Conservation (phyloP, 2,113 vertebrate genomes). For the Brachirus orientalis region DNA sequence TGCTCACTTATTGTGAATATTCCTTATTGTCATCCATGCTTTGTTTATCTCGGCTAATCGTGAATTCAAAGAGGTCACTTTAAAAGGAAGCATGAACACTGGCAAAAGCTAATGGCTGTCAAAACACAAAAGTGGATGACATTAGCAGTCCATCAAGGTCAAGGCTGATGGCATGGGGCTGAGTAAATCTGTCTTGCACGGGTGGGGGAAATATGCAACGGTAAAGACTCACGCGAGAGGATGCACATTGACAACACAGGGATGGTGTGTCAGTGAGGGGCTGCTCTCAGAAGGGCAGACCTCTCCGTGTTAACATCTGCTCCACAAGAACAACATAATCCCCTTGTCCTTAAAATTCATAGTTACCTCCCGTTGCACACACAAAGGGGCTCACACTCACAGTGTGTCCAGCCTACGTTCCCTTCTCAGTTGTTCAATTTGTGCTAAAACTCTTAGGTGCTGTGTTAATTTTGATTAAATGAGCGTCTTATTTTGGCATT, state of each 20-base stretch:
- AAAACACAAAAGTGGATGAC: slow-evolving; percentile 63
- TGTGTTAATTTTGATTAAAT: neutral
- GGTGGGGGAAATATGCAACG: slow-evolving; percentile 29
- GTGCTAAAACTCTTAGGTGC: neutral
- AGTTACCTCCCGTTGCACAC: slow-evolving; percentile 26
- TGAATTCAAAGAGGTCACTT: slow-evolving; percentile 21
- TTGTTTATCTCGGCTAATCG: slow-evolving; percentile 31
- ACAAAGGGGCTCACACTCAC: neutral
- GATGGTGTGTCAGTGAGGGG: slow-evolving; percentile 58
- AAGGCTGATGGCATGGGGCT: slow-evolving; percentile 39
- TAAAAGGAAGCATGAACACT: slow-evolving; percentile 28
- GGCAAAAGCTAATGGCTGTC: slow-evolving; percentile 44
- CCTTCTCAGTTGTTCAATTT: slow-evolving; percentile 9
- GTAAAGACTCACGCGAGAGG: slow-evolving; percentile 50
- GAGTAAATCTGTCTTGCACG: slow-evolving; percentile 47
- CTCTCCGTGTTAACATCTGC: slow-evolving; percentile 73
- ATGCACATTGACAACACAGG: slow-evolving; percentile 63
- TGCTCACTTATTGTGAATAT: slow-evolving; percentile 47
- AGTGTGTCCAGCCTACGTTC: neutral
- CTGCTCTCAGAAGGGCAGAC: slow-evolving; percentile 48
- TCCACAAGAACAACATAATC: slow-evolving; percentile 59
- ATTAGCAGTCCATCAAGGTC: slow-evolving; percentile 71
- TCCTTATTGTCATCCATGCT: slow-evolving; percentile 39
- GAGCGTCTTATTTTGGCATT: too few species aligned
- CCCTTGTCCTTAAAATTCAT: slow-evolving; percentile 49